Percentiles rank a stretch among this genome's conserved stretches.
phyloP scores from a whole-genome alignment of 2,888 invertebrate genomes.

The Liodrosophila aerea region DNA sequence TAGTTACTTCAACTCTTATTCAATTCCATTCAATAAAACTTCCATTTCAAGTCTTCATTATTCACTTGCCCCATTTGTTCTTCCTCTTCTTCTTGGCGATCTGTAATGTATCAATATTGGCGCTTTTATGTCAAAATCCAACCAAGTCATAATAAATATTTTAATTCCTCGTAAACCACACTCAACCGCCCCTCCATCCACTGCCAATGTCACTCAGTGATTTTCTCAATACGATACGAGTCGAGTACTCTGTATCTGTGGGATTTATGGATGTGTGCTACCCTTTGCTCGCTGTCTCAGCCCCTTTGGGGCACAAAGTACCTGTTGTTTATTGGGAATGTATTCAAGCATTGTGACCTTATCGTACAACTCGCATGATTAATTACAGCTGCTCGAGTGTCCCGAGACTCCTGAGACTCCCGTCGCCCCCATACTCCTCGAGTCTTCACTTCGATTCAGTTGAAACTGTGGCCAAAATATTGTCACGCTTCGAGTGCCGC shows the following conservation, averaged over 20 bases:
- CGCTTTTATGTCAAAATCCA: slow-evolving; percentile 62
- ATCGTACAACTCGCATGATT: slow-evolving; percentile 69
- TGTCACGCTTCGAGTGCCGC: slow-evolving; percentile 65
- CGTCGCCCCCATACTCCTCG: slow-evolving; percentile 15
- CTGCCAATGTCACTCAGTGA: slow-evolving; percentile 42
- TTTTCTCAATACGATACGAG: slow-evolving; percentile 54
- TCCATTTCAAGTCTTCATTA: slow-evolving; percentile 18
- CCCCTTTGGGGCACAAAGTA: slow-evolving; percentile 50
- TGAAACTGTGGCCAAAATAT: slow-evolving; percentile 76
- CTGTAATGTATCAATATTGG: slow-evolving; percentile 59
- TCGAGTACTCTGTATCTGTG: too few relatives aligned
- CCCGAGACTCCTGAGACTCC: slow-evolving; percentile 31
- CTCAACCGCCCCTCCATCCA: slow-evolving; percentile 27
- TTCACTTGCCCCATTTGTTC: slow-evolving; percentile 17
- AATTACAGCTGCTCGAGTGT: slow-evolving; percentile 50
- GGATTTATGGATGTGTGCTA: slow-evolving; percentile 60
- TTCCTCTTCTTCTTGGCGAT: slow-evolving; percentile 6
- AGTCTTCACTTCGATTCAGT: slow-evolving; percentile 31
- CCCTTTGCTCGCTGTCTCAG: slow-evolving; percentile 22
- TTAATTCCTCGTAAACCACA: slow-evolving; percentile 61
- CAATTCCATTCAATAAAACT: neutral
- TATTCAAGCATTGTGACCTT: slow-evolving; percentile 50
- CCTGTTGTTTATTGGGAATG: slow-evolving; percentile 50
- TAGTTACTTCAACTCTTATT: neutral
- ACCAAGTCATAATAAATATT: slow-evolving; percentile 57